Evolutionary conservation across 2,113 vertebrate genomes (phyloP).

Genomic region (Microcebus murinus): DNA sequence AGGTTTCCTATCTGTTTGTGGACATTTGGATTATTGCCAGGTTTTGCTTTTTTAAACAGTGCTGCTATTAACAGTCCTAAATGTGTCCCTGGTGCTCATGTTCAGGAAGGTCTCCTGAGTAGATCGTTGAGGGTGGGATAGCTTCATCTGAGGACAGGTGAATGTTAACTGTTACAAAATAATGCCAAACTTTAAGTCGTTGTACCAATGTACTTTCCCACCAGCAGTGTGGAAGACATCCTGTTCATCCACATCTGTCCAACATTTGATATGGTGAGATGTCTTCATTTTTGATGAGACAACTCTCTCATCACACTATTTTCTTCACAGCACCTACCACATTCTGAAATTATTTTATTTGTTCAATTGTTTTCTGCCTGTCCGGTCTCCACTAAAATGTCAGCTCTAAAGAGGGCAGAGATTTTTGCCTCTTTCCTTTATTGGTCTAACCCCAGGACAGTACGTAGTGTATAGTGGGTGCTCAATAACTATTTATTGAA

Average conservation of each 20-base stretch:
- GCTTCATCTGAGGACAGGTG: background rate
- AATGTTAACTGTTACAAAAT: background rate
- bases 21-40: background rate
- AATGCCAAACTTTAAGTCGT: background rate
- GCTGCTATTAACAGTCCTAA: background rate
- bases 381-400: background rate
- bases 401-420: slow-evolving; percentile 14
- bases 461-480: background rate
- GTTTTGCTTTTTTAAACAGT: background rate
- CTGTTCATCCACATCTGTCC: background rate
- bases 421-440: slow-evolving; percentile 2
- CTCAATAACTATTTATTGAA: background rate
- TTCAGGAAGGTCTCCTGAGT: background rate
- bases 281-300: background rate
- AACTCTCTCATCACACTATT: background rate
- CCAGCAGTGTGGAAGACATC: background rate
- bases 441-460: background rate
- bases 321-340: background rate
- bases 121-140: background rate
- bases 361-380: background rate
- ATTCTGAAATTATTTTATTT: background rate
- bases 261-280: background rate
- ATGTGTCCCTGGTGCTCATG: background rate
- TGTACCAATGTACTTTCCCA: background rate
- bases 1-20: background rate